A percentile compares a stretch with the other conserved stretches of the same genome.
Conservation (phyloP, 2,113 vertebrate genomes). For the Mus spicilegus region DNA sequence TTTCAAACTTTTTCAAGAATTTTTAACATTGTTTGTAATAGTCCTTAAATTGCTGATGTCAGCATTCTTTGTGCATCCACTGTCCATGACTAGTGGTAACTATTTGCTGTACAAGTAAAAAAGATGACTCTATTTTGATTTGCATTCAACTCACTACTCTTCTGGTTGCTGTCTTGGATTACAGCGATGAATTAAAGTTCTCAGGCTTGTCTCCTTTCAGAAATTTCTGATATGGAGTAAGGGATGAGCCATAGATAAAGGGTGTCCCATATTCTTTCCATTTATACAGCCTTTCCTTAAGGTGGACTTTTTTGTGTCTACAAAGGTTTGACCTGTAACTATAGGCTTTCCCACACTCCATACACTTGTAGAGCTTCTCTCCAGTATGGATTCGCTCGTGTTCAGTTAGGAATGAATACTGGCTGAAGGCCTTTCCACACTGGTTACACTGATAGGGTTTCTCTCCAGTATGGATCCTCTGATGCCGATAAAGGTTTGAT, state of each 20-base stretch:
- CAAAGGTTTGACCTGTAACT: slow-evolving; percentile 79
- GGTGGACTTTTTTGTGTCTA: slow-evolving; percentile 76
- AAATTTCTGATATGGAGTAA: slow-evolving; percentile 58
- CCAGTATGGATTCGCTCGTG: slow-evolving; percentile 76
- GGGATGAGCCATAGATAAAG: slow-evolving; percentile 38
- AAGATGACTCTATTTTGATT: background rate
- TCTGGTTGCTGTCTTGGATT: background rate
- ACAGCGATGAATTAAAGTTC: slow-evolving; percentile 48
- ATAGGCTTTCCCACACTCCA: slow-evolving; percentile 80
- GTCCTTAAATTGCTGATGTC: slow-evolving; percentile 24
- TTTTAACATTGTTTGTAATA: background rate
- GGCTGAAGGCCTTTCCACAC: slow-evolving; percentile 77
- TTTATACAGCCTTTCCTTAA: slow-evolving; percentile 70
- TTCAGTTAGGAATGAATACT: slow-evolving; percentile 77
- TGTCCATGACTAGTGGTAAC: background rate
- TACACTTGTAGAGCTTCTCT: slow-evolving; percentile 77
- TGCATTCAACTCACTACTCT: background rate
- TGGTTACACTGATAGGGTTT: slow-evolving; percentile 76
- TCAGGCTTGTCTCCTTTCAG: slow-evolving; percentile 32
- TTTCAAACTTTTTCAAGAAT: slow-evolving; percentile 39
- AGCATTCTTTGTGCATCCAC: background rate
- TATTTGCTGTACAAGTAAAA: slow-evolving; percentile 27
- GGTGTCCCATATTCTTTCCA: slow-evolving; percentile 72
- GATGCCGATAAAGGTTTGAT: slow-evolving; percentile 76
- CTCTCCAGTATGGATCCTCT: slow-evolving; percentile 76